phyloP scores from a whole-genome alignment of 2,888 invertebrate genomes.

The Epistrophe eligans region DNA sequence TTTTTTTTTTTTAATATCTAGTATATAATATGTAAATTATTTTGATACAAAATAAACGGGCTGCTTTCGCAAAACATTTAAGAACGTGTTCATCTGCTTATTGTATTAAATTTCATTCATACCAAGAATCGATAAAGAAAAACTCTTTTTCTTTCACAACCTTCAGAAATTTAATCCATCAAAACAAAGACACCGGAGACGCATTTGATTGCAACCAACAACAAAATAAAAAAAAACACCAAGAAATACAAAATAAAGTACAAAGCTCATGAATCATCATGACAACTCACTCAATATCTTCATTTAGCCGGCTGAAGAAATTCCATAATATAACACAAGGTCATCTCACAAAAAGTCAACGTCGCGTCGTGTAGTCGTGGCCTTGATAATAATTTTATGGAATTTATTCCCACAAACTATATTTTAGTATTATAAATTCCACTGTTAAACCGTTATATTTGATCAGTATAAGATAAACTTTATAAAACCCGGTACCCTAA shows the following conservation, averaged over 20 bases:
- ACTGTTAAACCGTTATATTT: neutral
- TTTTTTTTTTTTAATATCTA: neutral
- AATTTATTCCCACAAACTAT: conserved; percentile 15
- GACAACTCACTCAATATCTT: neutral
- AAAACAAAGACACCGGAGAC: conserved; percentile 40
- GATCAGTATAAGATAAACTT: conserved; percentile 57
- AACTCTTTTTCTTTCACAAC: conserved; percentile 29
- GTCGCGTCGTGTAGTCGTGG: neutral
- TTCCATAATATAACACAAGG: conserved; percentile 41
- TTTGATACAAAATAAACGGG: neutral
- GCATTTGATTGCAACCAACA: neutral
- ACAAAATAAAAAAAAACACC: neutral
- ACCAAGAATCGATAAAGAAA: conserved; percentile 51
- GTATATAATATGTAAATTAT: neutral
- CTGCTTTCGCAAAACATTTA: neutral
- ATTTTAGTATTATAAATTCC: conserved; percentile 54
- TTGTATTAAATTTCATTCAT: conserved; percentile 25
- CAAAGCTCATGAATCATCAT: conserved; percentile 33
- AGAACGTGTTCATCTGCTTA: conserved; percentile 12
- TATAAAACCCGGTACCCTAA: conserved; percentile 13
- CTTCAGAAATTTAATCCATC: conserved; percentile 38
- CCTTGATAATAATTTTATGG: conserved; percentile 53
- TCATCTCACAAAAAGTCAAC: conserved; percentile 25
- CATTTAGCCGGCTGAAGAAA: conserved; percentile 10
- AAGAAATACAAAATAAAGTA: neutral